These are phyloP conservation scores for Martes martes DNA, from an alignment of 2,113 vertebrate species.

Conservation along the genomic window DNA sequence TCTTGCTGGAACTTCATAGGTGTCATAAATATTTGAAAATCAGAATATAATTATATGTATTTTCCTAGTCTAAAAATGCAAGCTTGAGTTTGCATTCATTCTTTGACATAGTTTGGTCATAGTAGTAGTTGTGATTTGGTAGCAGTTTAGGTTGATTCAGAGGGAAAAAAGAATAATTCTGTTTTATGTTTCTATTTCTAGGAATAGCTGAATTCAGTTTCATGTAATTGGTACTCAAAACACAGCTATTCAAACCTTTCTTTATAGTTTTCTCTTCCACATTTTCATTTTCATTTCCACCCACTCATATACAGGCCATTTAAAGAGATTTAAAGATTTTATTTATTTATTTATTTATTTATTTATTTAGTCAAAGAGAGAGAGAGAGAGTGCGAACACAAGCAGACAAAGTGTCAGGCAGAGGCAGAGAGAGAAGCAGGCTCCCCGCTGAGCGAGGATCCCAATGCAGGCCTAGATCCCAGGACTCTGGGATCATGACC, in stretches of 20 bases:
- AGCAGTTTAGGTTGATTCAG: slow-evolving; percentile 31
- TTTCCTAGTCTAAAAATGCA: not conserved
- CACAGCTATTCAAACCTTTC: slow-evolving; percentile 44
- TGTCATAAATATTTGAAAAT: slow-evolving; percentile 41
- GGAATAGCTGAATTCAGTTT: slow-evolving; percentile 42
- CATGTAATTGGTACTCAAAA: slow-evolving; percentile 37
- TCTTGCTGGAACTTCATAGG: not conserved
- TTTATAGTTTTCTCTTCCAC: slow-evolving; percentile 21
- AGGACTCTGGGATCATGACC: too few species aligned
- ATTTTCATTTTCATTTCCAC: slow-evolving; percentile 45
- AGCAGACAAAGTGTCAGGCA: too few species aligned
- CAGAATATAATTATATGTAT: not conserved
- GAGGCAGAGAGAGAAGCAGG: too few species aligned
- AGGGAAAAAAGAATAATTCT: slow-evolving; percentile 30
- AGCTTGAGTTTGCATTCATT: slow-evolving; percentile 26
- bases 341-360: too few species aligned
- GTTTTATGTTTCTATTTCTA: slow-evolving; percentile 56
- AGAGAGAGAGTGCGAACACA: too few species aligned
- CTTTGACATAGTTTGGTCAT: slow-evolving; percentile 18
- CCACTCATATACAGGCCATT: not conserved
- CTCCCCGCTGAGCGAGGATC: too few species aligned
- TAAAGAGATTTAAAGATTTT: not conserved
- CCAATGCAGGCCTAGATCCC: too few species aligned
- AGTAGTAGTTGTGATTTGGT: slow-evolving; percentile 28
- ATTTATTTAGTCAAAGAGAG: too few species aligned